These are phyloP conservation scores for Chondrosia reniformis DNA, from an alignment of 37 sponge, comb jelly and placozoan genomes.

Conservation along the genomic window DNA sequence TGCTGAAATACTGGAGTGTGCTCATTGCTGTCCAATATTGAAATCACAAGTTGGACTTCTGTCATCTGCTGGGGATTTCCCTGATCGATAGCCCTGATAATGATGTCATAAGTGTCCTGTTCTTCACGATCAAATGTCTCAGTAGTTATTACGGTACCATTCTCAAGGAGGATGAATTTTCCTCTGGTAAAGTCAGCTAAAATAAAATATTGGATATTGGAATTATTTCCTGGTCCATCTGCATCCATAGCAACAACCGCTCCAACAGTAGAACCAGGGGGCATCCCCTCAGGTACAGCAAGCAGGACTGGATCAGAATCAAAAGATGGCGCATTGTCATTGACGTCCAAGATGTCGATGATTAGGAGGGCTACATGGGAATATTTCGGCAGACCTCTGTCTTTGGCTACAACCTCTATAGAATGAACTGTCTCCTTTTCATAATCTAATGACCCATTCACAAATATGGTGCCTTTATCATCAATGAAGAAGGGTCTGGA, in stretches of 20 bases:
- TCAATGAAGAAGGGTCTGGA: slow-evolving; percentile 29
- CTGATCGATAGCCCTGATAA: slow-evolving; percentile 49
- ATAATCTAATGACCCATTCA: slow-evolving; percentile 52
- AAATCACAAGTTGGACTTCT: slow-evolving; percentile 39
- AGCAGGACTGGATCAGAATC: slow-evolving; percentile 23
- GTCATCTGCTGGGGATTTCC: slow-evolving; percentile 41
- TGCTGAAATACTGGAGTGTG: slow-evolving; percentile 43
- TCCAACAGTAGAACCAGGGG: slow-evolving; percentile 35
- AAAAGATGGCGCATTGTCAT: slow-evolving; percentile 64
- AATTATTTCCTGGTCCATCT: slow-evolving; percentile 55
- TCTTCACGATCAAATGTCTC: slow-evolving; percentile 41
- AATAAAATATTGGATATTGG: slow-evolving; percentile 38
- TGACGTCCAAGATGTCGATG: slow-evolving; percentile 48
- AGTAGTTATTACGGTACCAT: slow-evolving; percentile 41
- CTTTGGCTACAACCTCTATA: slow-evolving; percentile 34
- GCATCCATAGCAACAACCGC: slow-evolving; percentile 30
- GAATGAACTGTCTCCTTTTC: slow-evolving; percentile 28
- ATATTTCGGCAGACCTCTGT: slow-evolving; percentile 35
- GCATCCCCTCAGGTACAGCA: slow-evolving; percentile 37
- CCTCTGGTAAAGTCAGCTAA: slow-evolving; percentile 31
- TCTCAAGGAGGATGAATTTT: slow-evolving; percentile 36
- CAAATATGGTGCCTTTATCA: slow-evolving; percentile 38
- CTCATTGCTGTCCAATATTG: slow-evolving; percentile 56
- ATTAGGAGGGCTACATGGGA: slow-evolving; percentile 26
- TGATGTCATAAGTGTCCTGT: slow-evolving; percentile 26